A percentile compares a stretch with the other conserved stretches of the same genome.
These are phyloP conservation scores for Gymnosoma rotundatum DNA, from an alignment of 2,888 invertebrate species.

Conservation along the genomic window DNA sequence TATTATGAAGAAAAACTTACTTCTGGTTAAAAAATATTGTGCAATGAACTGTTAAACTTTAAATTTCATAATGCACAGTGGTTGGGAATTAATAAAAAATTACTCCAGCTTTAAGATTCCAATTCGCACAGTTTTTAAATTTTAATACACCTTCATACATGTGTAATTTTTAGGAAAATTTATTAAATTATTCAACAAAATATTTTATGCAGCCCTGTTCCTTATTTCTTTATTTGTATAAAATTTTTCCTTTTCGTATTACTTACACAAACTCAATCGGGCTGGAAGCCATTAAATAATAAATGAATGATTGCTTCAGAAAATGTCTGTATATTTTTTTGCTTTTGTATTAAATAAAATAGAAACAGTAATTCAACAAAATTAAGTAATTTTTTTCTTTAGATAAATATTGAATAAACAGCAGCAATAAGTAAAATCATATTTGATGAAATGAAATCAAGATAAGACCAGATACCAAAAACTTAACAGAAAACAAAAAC, in stretches of 20 bases:
- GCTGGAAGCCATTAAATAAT: constrained; percentile 44
- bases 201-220: no score
- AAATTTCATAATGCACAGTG: constrained; percentile 32
- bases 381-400: constrained; percentile 53
- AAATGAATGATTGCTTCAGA: constrained; percentile 27
- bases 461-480: neutral
- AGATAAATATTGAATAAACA: constrained; percentile 51
- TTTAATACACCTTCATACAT: neutral
- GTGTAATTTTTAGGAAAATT: no score
- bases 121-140: neutral
- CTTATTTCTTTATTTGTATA: no score
- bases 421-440: constrained; percentile 28
- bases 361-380: constrained; percentile 53
- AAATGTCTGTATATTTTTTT: neutral
- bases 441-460: constrained; percentile 16
- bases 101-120: neutral
- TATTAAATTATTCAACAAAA: no score
- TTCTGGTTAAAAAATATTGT: constrained; percentile 47
- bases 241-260: neutral
- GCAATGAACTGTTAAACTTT: constrained; percentile 51
- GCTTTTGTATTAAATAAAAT: constrained; percentile 28
- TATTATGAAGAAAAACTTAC: constrained; percentile 55
- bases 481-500: neutral
- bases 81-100: neutral
- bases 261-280: constrained; percentile 13